These are phyloP conservation scores for Holacanthus passer DNA, from an alignment of 2,113 vertebrate genomes.

Conservation along the genomic window DNA sequence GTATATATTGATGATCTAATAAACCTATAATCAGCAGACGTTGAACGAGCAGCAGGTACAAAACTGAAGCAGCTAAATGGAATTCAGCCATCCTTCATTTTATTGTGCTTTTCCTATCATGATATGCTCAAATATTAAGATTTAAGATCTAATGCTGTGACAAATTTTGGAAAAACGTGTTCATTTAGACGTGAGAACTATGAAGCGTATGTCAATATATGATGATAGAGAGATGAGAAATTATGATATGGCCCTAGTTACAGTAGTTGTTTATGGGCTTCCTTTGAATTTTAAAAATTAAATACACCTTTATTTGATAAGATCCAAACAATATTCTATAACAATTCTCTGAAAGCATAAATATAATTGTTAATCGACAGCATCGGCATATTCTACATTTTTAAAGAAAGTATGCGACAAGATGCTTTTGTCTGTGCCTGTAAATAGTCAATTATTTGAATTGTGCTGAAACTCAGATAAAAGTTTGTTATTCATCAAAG, in stretches of 20 bases:
- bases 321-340: not conserved
- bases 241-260: not conserved
- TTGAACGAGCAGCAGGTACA: not conserved
- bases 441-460: constrained; percentile 58
- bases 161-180: not conserved
- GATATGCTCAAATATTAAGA: not conserved
- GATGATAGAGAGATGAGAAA: constrained; percentile 16
- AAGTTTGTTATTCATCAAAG: constrained; percentile 5
- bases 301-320: constrained; percentile 21
- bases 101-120: not conserved
- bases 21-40: not conserved
- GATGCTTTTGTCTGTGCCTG: constrained; percentile 46
- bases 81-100: constrained; percentile 30
- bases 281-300: not conserved
- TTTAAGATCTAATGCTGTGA: not conserved
- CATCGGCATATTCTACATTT: constrained; percentile 16
- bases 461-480: constrained; percentile 53
- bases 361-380: not conserved
- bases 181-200: not conserved
- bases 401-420: constrained; percentile 30
- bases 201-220: not conserved
- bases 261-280: not conserved
- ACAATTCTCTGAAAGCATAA: constrained; percentile 24
- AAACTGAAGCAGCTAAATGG: constrained; percentile 36
- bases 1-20: not conserved